Percentiles rank a stretch among this genome's conserved stretches.
phyloP scores from a whole-genome alignment of 1,140 invertebrate genomes.

The Hyphantria cunea region DNA sequence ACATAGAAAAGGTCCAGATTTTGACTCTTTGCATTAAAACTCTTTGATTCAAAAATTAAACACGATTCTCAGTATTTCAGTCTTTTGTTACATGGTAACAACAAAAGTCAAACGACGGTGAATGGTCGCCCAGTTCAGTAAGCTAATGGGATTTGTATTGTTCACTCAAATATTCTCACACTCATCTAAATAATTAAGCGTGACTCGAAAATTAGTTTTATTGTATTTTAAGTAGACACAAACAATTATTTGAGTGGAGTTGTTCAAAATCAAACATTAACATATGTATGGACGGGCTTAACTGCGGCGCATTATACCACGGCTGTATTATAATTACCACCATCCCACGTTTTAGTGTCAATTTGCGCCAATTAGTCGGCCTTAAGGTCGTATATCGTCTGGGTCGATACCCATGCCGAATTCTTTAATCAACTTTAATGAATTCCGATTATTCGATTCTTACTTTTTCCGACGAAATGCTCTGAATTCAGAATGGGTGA shows the following conservation, averaged over 20 bases:
- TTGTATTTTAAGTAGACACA: conserved; percentile 30
- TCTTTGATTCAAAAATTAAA: not conserved
- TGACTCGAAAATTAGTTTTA: conserved; percentile 27
- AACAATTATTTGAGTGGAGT: conserved; percentile 34
- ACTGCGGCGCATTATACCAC: conserved; percentile 21
- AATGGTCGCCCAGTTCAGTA: not conserved
- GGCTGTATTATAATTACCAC: conserved; percentile 34
- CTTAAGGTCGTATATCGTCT: conserved; percentile 36
- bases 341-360: conserved; percentile 39
- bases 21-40: too few species aligned
- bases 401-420: conserved; percentile 39
- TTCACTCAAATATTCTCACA: conserved; percentile 23
- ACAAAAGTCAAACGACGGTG: conserved; percentile 6
- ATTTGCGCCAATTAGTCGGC: conserved; percentile 40
- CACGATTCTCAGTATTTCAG: not conserved
- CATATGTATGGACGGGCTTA: conserved; percentile 20
- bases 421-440: conserved; percentile 63
- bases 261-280: conserved; percentile 33
- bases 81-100: not conserved
- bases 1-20: too few species aligned
- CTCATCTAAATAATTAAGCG: conserved; percentile 27
- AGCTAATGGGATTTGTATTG: conserved; percentile 4
- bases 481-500: conserved; percentile 74
- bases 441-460: conserved; percentile 58
- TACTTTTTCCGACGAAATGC: conserved; percentile 63